Percentiles rank a stretch among this genome's conserved stretches.
phyloP scores from a whole-genome alignment of 2,113 vertebrate species.

The Regulus satrapa region DNA sequence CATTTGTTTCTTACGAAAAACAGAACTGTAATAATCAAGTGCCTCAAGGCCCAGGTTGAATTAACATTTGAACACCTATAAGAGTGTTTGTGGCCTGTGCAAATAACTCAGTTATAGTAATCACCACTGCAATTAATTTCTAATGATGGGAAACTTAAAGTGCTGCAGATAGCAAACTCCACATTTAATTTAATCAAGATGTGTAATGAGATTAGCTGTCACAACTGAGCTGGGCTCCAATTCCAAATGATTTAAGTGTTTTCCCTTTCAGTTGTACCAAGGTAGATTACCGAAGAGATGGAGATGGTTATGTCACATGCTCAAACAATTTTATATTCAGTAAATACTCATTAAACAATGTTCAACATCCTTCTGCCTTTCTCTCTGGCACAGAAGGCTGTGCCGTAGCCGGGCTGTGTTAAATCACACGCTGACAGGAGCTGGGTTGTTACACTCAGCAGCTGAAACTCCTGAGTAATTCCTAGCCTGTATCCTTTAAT shows the following conservation, averaged over 20 bases:
- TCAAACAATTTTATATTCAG: conserved; percentile 27
- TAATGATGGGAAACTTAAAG: conserved; percentile 32
- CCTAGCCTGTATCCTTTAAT: conserved; percentile 42
- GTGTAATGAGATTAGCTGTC: conserved; percentile 62
- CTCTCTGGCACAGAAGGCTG: not conserved
- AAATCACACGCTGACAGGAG: conserved; percentile 48
- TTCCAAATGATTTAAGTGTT: conserved; percentile 49
- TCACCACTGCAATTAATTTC: conserved; percentile 65
- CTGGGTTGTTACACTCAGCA: conserved; percentile 33
- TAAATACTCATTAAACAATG: conserved; percentile 28
- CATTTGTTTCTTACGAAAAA: not conserved
- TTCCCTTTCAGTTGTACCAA: not conserved
- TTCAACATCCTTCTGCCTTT: not conserved
- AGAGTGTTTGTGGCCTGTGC: conserved; percentile 35
- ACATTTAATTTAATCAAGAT: conserved; percentile 69
- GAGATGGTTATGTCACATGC: conserved; percentile 4
- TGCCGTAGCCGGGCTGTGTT: conserved; percentile 20
- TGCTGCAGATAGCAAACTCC: conserved; percentile 38
- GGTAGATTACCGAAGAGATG: conserved; percentile 16
- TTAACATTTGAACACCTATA: conserved; percentile 30
- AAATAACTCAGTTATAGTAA: conserved; percentile 37
- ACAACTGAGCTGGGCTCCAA: conserved; percentile 19
- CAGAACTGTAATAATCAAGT: conserved; percentile 48
- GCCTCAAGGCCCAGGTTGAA: conserved; percentile 56
- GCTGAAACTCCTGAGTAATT: conserved; percentile 49